Evolutionary conservation across 2,888 invertebrate genomes (phyloP).

Genomic region (Meiosimyza platycephala): DNA sequence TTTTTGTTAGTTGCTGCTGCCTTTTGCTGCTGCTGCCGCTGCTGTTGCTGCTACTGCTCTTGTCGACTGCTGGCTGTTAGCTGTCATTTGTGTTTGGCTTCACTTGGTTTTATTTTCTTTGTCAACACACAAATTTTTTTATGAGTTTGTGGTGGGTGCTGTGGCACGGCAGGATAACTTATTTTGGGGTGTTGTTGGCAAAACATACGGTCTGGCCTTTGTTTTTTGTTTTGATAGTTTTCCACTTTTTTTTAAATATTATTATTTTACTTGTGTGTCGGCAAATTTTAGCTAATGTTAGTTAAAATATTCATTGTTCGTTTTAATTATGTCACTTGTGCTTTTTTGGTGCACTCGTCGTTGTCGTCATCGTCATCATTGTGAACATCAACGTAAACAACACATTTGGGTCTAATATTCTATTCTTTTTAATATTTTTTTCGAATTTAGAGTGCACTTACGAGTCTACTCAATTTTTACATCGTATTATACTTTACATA

Average conservation of each 20-base stretch:
- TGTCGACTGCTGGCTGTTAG: not conserved
- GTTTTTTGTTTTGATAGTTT: not conserved
- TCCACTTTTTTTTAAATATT: no score
- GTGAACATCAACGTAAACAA: not conserved
- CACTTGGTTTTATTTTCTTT: not conserved
- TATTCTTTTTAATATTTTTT: no score
- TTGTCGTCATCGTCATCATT: not conserved
- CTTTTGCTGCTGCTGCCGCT: not conserved
- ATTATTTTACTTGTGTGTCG: not conserved
- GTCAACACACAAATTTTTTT: not conserved
- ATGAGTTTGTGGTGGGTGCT: not conserved
- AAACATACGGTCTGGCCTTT: no score
- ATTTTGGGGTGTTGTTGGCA: no score
- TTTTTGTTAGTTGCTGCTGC: not conserved
- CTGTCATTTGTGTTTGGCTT: not conserved
- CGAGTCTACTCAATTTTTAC: no score
- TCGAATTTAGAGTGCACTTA: not conserved
- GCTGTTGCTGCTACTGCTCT: not conserved
- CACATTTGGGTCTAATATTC: no score
- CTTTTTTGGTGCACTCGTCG: not conserved
- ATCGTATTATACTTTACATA: no score
- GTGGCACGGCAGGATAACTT: no score
- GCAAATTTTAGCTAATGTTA: not conserved
- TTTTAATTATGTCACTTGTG: slow-evolving; percentile 8
- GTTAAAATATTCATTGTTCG: slow-evolving; percentile 15